Conservation (phyloP, 2,113 vertebrate genomes). For the Psammodynastes pulverulentus region DNA sequence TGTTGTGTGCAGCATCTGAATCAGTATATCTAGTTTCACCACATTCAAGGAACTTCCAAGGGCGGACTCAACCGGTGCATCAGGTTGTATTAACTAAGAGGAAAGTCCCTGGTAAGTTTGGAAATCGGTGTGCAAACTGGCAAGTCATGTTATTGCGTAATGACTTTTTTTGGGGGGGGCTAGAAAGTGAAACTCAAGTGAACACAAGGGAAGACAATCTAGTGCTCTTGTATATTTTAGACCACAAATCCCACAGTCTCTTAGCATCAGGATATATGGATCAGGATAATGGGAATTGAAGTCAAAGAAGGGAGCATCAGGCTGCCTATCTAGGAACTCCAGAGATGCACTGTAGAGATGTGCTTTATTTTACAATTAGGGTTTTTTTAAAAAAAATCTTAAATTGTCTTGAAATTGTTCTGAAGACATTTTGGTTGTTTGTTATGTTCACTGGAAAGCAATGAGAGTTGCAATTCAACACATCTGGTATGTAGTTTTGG, state of each 20-base stretch:
- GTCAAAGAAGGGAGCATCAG: too few species aligned
- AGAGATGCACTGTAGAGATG: too few species aligned
- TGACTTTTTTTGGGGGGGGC: not conserved
- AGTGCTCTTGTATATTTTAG: not conserved
- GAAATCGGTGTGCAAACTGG: not conserved
- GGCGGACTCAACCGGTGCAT: slow-evolving; percentile 78
- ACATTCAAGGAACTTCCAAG: slow-evolving; percentile 81
- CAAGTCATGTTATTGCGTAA: slow-evolving; percentile 3
- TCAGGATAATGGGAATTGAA: not conserved
- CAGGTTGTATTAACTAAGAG: slow-evolving; percentile 78
- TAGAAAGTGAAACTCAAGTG: not conserved
- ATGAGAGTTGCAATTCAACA: too few species aligned
- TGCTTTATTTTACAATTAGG: too few species aligned
- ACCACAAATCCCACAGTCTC: not conserved
- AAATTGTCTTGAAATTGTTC: too few species aligned
- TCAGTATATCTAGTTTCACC: slow-evolving; percentile 94
- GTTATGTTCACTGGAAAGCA: too few species aligned
- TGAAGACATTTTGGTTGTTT: too few species aligned
- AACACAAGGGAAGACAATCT: not conserved
- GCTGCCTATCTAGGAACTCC: too few species aligned
- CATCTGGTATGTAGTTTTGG: too few species aligned
- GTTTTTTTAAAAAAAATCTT: too few species aligned
- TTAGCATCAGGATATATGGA: not conserved
- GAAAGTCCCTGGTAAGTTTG: slow-evolving; percentile 79
- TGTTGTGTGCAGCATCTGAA: slow-evolving; percentile 83